Percentiles rank a stretch among this genome's conserved stretches.
Evolutionary conservation across 92 coral and sea anemone genomes (phyloP).

Genomic region (Epizoanthus ramosus): DNA sequence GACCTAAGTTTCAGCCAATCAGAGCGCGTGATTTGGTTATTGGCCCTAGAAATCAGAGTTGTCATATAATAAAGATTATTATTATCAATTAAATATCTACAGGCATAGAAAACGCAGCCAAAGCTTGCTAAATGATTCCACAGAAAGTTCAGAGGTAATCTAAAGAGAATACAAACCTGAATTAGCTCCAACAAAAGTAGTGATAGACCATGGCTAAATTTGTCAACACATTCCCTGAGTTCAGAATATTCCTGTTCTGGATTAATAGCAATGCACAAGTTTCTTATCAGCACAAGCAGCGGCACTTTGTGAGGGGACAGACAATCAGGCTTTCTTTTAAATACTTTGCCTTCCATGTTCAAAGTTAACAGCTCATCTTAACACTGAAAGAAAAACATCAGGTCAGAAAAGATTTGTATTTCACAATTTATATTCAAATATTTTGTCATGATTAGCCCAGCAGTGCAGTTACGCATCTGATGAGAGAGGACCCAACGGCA

Average conservation of each 20-base stretch:
- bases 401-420: background rate
- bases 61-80: too few relatives aligned
- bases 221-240: conserved; percentile 55
- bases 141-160: too few relatives aligned
- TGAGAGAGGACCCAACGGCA: too few relatives aligned
- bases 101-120: too few relatives aligned
- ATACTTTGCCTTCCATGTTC: conserved; percentile 14
- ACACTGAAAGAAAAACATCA: background rate
- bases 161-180: conserved; percentile 65
- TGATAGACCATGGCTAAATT: conserved; percentile 72
- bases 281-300: conserved; percentile 73
- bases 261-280: conserved; percentile 61
- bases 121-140: too few relatives aligned
- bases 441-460: too few relatives aligned
- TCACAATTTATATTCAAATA: too few relatives aligned
- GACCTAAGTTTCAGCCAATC: too few relatives aligned
- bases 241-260: conserved; percentile 54
- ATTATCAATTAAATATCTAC: too few relatives aligned
- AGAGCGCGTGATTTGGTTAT: too few relatives aligned
- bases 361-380: background rate
- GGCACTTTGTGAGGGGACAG: conserved; percentile 89
- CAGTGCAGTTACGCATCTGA: too few relatives aligned
- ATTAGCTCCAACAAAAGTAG: conserved; percentile 78
- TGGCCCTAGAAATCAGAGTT: too few relatives aligned
- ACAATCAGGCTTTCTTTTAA: conserved; percentile 68